Evolutionary conservation across 2,888 invertebrate genomes (phyloP).

Genomic region (Gerosis bhagava): DNA sequence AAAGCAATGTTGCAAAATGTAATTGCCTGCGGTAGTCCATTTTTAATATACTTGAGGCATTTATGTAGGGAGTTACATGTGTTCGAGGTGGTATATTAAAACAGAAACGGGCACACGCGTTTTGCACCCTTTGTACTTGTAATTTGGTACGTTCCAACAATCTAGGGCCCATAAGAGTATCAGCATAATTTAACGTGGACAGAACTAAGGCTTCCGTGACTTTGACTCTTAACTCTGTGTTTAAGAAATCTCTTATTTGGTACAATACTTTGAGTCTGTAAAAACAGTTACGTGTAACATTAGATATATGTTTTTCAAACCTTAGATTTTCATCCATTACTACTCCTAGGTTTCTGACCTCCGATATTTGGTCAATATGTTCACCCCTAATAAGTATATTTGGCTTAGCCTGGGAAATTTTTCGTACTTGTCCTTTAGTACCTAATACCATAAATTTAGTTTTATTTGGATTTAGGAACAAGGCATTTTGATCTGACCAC

Average conservation of each 20-base stretch:
- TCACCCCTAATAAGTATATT: not conserved
- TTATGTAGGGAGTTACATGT: constrained; percentile 26
- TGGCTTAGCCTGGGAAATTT: too few species aligned
- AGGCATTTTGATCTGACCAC: not conserved
- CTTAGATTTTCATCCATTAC: not conserved
- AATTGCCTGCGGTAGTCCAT: constrained; percentile 12
- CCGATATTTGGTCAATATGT: not conserved
- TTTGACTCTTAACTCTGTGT: not conserved
- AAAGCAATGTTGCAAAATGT: too few species aligned
- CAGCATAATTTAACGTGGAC: constrained; percentile 9
- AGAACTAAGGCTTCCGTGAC: constrained; percentile 1
- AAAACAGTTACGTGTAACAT: not conserved
- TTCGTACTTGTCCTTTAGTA: too few species aligned
- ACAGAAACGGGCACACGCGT: constrained; percentile 28
- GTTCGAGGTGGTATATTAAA: constrained; percentile 22
- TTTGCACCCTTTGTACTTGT: not conserved
- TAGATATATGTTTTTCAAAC: not conserved
- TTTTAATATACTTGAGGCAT: constrained; percentile 17
- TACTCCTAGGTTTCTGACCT: constrained; percentile 5
- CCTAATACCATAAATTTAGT: too few species aligned
- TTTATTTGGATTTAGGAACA: not conserved
- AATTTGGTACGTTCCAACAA: not conserved
- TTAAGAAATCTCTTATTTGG: not conserved
- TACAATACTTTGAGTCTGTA: constrained; percentile 1
- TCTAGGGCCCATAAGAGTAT: not conserved